These are phyloP conservation scores for Coregonus clupeaformis DNA, from an alignment of 2,113 vertebrate species.

Conservation along the genomic window DNA sequence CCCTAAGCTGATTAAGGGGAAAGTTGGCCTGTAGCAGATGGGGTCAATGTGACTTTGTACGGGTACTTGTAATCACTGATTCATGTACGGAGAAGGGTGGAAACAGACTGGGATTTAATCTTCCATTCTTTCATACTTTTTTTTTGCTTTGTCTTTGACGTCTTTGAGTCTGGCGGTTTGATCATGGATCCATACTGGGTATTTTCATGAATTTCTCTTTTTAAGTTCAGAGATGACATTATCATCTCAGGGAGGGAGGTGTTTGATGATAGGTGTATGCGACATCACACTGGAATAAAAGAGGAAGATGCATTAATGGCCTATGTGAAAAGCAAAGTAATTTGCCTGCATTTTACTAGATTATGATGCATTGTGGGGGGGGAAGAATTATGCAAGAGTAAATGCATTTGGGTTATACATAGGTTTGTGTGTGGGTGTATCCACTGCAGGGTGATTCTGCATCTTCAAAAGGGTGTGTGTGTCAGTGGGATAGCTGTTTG, in stretches of 20 bases:
- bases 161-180: no score
- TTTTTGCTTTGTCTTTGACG: no score
- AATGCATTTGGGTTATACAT: no score
- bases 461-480: background rate
- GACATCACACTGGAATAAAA: slow-evolving; percentile 16
- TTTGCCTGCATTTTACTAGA: no score
- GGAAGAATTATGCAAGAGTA: no score
- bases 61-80: slow-evolving; percentile 62
- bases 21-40: slow-evolving; percentile 47
- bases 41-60: slow-evolving; percentile 62
- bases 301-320: slow-evolving; percentile 17
- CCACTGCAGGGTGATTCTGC: no score
- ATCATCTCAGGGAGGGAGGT: slow-evolving; percentile 8
- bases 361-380: no score
- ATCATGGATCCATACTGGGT: no score
- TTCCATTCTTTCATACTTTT: no score
- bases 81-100: slow-evolving; percentile 12
- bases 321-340: slow-evolving; percentile 28
- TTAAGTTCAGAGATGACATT: no score
- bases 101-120: no score
- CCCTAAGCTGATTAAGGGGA: slow-evolving; percentile 54
- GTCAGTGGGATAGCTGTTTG: background rate
- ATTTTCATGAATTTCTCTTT: no score
- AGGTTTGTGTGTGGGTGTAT: slow-evolving; percentile 8
- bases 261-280: slow-evolving; percentile 23